Evolutionary conservation across 2,797 vertebrate species (phyloP), one percentile per base, ranked within the genome.

Genomic region (Megalops cyprinoides): DNA sequence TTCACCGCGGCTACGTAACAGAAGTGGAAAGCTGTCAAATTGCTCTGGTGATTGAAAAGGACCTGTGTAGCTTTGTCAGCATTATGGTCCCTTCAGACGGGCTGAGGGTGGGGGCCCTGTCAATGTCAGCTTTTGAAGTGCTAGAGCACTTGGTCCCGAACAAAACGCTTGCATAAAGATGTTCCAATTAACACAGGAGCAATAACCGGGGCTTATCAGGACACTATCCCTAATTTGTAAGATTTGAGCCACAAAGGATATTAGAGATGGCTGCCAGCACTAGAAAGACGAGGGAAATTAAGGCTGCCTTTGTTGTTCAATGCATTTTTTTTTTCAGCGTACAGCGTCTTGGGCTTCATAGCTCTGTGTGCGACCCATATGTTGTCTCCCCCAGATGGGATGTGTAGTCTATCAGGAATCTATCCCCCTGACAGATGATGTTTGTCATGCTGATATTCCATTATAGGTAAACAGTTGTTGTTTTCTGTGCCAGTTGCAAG

Each of bases 1-100:
- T 81, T 77, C 51, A 56, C 25, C 87, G 86, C 86, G 83, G 83
- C 82, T 85, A 51, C 12, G 42, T 73, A 62, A 75, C 85, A 87
- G 85, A 90, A 84, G 83, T 62, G 56, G 74, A 82, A 31, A 42
- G 58, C 76, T 76, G 86, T 76, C 79, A 85, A 55, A 74, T 12
- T 49, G 28, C 31, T 48, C 76, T 75, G 46, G 1, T 84, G 85
- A 87, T 79, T 80, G 82, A 83, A 56, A 31, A 31, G 58, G 65
- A 84, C 73, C 28, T 44, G 37, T n/a, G 1, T 39, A 74, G 31
- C 73, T 83, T 81, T 83, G 77, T 83, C 82, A 85, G 82, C 71
- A 77, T 3, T n/a, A 53, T 31, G 49, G 79, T 53, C 76, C 74
- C 76, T 67, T 60, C 31, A 56, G 28, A 76, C 42, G 53, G 75